Conservation (phyloP, 2,888 invertebrate genomes). For the Scaptomyza flava region DNA sequence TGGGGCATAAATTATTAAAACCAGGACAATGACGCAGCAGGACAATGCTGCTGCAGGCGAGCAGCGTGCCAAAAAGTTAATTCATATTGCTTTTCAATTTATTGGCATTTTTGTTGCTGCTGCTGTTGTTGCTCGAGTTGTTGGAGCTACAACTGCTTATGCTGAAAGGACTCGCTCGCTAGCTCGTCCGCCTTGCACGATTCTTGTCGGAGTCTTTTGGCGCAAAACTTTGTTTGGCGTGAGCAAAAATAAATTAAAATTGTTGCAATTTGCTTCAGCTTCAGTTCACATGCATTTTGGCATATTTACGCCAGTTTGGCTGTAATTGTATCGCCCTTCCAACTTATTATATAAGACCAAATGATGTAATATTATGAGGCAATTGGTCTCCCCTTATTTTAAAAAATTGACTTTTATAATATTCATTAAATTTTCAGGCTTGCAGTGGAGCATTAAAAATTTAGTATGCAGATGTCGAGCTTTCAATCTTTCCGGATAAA, state of each 20-base stretch:
- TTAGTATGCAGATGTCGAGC: background rate
- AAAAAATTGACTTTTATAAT: too few species aligned
- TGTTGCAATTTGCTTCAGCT: constrained; percentile 52
- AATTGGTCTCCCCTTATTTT: background rate
- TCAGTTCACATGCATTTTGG: constrained; percentile 29
- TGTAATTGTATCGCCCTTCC: constrained; percentile 14
- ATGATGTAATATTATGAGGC: background rate
- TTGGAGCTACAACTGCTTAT: constrained; percentile 38
- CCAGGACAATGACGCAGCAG: constrained; percentile 60
- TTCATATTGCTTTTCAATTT: constrained; percentile 77
- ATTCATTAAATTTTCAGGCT: too few species aligned
- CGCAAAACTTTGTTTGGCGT: constrained; percentile 35
- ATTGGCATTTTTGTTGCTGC: constrained; percentile 59
- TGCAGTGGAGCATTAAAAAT: too few species aligned
- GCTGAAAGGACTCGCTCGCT: constrained; percentile 36
- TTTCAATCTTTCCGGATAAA: constrained; percentile 17
- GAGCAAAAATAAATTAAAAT: constrained; percentile 67
- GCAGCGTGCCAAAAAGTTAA: constrained; percentile 67
- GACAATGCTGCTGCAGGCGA: constrained; percentile 19
- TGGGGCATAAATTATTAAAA: constrained; percentile 71
- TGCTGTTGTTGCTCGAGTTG: constrained; percentile 2
- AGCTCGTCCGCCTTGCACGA: constrained; percentile 6
- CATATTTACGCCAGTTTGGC: constrained; percentile 23
- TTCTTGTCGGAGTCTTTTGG: constrained; percentile 13
- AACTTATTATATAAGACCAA: constrained; percentile 6